Evolutionary conservation across 2,888 invertebrate species (phyloP), one percentile per base, ranked within the genome.

Genomic region (Coenonympha glycerion): DNA sequence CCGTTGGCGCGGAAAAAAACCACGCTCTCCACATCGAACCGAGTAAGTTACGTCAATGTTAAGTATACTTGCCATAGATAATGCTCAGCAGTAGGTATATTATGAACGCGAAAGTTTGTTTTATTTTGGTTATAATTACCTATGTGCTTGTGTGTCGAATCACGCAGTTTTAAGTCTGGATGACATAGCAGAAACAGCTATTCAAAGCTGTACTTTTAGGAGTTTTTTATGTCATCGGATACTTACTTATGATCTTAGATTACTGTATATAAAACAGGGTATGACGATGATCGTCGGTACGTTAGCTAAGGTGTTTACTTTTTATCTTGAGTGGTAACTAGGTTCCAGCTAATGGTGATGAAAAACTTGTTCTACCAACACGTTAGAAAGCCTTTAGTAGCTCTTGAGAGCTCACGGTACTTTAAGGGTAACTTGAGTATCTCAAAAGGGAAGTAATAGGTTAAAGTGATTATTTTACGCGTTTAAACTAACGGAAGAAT

Each of bases 1-100:
- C 30, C 71, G 73, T 33, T 87, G 87, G 87, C 80, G 84, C 51
- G 74, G 77, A 57, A 86, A 79, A 64, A 84, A 78, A 63, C 63
- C 73, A 40, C 69, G 62, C 36, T 52, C 67, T 26, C 61, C 68
- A 50, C 73, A 76, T 24, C 34, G 24, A 53, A 65, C 66, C 56
- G 78, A 72, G 87, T 87, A 61, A 84, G 86, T 80, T 47, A 57
- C 37, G 37, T 22, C 9, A 11, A 41, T 11, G 11, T 41, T 41
- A 3, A 26, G 11, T 28, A n/a, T 41, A 37, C 31, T 3, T 9
- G 16, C 8, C 5, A n/a, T n/a, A n/a, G n/a, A n/a, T n/a, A n/a
- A n/a, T n/a, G n/a, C n/a, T n/a, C n/a, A n/a, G n/a, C n/a, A n/a
- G n/a, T n/a, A n/a, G n/a, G n/a, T n/a, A n/a, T n/a, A n/a, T n/a